Percentiles rank a stretch among this genome's conserved stretches.
Evolutionary conservation across 2,797 vertebrate species (phyloP).

Genomic region (Epinephelus coioides): DNA sequence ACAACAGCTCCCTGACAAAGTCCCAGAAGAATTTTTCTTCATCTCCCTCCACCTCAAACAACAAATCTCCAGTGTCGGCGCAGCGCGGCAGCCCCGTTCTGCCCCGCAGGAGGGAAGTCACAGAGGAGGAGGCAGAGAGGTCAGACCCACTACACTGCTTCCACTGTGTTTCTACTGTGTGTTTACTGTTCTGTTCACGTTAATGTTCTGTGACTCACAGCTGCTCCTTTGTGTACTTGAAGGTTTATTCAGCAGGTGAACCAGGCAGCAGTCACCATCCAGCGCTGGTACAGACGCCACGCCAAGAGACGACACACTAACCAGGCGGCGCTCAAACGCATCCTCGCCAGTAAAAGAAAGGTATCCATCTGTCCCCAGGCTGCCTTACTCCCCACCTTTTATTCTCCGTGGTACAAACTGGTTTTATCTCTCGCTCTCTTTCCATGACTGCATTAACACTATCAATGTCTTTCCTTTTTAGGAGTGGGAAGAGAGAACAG

Average conservation of each 20-base stretch:
- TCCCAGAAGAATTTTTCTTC: slow-evolving; percentile 92
- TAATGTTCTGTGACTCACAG: slow-evolving; percentile 5
- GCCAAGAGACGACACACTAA: slow-evolving; percentile 67
- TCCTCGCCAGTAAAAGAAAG: slow-evolving; percentile 88
- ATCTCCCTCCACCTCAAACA: slow-evolving; percentile 83
- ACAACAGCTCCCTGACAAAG: slow-evolving; percentile 85
- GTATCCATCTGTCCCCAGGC: slow-evolving; percentile 67
- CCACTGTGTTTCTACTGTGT: neutral
- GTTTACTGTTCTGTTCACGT: neutral
- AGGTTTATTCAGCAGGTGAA: slow-evolving; percentile 96
- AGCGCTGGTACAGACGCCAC: slow-evolving; percentile 93
- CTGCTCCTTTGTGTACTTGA: slow-evolving; percentile 6
- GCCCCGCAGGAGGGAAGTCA: slow-evolving; percentile 87
- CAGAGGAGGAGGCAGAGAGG: slow-evolving; percentile 96
- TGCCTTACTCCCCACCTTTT: neutral
- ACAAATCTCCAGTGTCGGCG: slow-evolving; percentile 59
- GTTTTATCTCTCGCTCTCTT: neutral
- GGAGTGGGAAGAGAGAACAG: slow-evolving; percentile 80
- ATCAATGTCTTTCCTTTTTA: slow-evolving; percentile 29
- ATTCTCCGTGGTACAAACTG: neutral
- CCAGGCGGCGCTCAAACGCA: slow-evolving; percentile 72
- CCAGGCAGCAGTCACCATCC: slow-evolving; percentile 91
- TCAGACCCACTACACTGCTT: slow-evolving; percentile 52
- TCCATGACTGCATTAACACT: neutral
- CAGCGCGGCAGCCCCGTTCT: slow-evolving; percentile 59